Base-by-base conservation (phyloP, 2,888 invertebrate genomes). In the Dinocampus coccinellae region DNA sequence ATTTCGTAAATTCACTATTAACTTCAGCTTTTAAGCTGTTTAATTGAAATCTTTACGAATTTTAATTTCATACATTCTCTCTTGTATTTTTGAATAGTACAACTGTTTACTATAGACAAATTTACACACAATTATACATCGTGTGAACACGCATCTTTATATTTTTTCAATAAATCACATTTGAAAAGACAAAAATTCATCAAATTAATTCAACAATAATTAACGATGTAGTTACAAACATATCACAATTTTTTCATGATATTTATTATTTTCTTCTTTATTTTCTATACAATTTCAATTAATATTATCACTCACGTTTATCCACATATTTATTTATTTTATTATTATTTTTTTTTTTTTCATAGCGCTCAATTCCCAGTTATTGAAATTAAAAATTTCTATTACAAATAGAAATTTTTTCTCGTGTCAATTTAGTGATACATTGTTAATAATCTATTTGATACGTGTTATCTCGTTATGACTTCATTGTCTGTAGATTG, bases 391-490 rank as follows among this genome's bases (percentile, higher is more conserved):
- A 29, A 26, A n/a, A 26, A 24, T 29, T 7, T 34, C 22, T 2
- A 11, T 24, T 33, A 22, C 53, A 52, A n/a, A 52, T 61, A 53
- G n/a, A n/a, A n/a, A n/a, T n/a, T 61, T 36, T 24, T 36, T 64
- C 39, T 24, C 52, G 42, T n/a, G 58, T 36, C 70, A 70, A 73
- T 70, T 73, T 66, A 70, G 22, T 16, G 29, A 55, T 36, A 52
- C 63, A 58, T 70, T 73, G 63, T 70, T 70, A 60, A 62, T 65
- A 39, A 55, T 39, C 66, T 33, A 66, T 62, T 26, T 55, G 42
- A 57, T 57, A 33, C 36, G 29, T 33, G 20, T 34, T 52, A 64
- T 63, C 69, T 69, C 69, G 69, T 69, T 69, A 70, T 63, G 57
- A 13, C 39, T 63, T 63, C 42, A 70, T 64, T 70, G 69, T 70